Conservation (phyloP, 2,888 invertebrate genomes). For the Drosophila longiperda region DNA sequence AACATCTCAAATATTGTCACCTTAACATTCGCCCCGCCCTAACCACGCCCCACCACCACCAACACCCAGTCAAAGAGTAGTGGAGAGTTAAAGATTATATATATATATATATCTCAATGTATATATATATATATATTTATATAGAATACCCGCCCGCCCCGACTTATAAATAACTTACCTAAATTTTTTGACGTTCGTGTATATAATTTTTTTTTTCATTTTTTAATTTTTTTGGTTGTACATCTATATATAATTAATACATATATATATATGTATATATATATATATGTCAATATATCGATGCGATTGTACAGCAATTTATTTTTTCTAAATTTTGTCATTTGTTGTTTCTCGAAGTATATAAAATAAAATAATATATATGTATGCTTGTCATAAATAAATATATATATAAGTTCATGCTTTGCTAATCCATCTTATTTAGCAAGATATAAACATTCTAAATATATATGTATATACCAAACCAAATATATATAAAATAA, state of each 20-base stretch:
- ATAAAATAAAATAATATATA: conserved; percentile 20
- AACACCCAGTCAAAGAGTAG: conserved; percentile 22
- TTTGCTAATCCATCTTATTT: conserved; percentile 36
- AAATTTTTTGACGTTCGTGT: conserved; percentile 83
- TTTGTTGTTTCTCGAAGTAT: conserved; percentile 29
- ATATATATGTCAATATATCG: conserved; percentile 7
- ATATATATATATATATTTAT: neutral
- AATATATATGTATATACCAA: conserved; percentile 21
- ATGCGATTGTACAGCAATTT: conserved; percentile 68
- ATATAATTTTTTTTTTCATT: conserved; percentile 84
- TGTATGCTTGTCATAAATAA: conserved; percentile 28
- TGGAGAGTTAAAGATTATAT: conserved; percentile 41
- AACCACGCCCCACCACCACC: conserved; percentile 4
- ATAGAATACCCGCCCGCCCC: neutral
- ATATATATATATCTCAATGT: neutral
- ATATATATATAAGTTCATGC: conserved; percentile 41
- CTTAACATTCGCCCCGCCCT: conserved; percentile 22
- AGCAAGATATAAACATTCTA: conserved; percentile 20
- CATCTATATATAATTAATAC: conserved; percentile 35
- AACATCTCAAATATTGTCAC: conserved; percentile 25
- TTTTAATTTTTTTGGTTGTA: conserved; percentile 60
- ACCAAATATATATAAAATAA: conserved; percentile 31
- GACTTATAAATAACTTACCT: conserved; percentile 34
- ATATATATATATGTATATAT: conserved; percentile 22
- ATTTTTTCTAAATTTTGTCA: conserved; percentile 58